phyloP scores from a whole-genome alignment of 1,140 invertebrate species.

The Thalassaphorura encarpata region DNA sequence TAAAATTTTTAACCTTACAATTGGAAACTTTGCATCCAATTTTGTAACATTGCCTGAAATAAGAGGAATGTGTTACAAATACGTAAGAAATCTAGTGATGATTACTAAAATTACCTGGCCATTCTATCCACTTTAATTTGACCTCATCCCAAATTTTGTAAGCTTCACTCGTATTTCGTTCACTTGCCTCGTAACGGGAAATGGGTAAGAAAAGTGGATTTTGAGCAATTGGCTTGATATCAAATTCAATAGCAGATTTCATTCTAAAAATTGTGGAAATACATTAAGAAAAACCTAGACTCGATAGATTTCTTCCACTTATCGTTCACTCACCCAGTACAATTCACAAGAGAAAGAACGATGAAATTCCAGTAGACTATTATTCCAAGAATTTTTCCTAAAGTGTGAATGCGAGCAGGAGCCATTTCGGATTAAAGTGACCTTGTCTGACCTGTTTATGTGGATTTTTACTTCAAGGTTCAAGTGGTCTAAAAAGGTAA shows the following conservation, averaged over 20 bases:
- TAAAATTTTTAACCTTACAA: slow-evolving; percentile 13
- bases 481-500: neutral
- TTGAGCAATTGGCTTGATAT: neutral
- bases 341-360: neutral
- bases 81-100: neutral
- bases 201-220: neutral
- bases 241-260: neutral
- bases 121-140: slow-evolving; percentile 17
- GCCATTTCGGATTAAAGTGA: neutral
- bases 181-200: slow-evolving; percentile 13
- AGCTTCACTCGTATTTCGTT: slow-evolving; percentile 19
- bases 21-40: slow-evolving; percentile 5
- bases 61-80: neutral
- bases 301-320: neutral
- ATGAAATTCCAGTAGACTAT: neutral
- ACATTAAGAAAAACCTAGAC: neutral
- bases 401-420: neutral
- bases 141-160: slow-evolving; percentile 18
- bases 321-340: neutral
- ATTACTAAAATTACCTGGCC: slow-evolving; percentile 19
- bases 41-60: slow-evolving; percentile 22
- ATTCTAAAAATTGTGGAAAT: neutral
- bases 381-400: neutral
- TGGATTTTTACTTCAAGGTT: too few relatives aligned
- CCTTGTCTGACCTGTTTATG: too few relatives aligned